Conservation (phyloP, 2,113 vertebrate genomes). For the Oreochromis aureus region DNA sequence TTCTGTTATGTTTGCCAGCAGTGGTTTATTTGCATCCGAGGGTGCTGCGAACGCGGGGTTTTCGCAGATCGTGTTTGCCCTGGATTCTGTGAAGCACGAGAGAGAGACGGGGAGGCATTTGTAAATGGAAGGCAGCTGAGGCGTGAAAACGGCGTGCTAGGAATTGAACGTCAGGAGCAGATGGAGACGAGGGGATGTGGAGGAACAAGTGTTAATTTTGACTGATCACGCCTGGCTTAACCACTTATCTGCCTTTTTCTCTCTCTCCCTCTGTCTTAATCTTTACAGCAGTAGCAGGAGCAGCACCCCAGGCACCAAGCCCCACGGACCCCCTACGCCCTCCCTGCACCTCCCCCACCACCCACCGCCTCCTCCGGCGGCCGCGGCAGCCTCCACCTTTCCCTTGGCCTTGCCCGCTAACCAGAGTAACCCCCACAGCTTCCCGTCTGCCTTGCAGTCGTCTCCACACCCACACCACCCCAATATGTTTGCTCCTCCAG, state of each 20-base stretch:
- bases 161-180: slow-evolving; percentile 34
- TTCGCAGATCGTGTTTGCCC: slow-evolving; percentile 33
- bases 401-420: slow-evolving; percentile 80
- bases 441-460: slow-evolving; percentile 85
- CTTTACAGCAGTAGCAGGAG: slow-evolving; percentile 89
- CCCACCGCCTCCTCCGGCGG: slow-evolving; percentile 60
- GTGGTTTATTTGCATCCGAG: slow-evolving; percentile 41
- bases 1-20: slow-evolving; percentile 25
- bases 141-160: slow-evolving; percentile 50
- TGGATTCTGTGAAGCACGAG: slow-evolving; percentile 36
- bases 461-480: slow-evolving; percentile 90
- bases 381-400: slow-evolving; percentile 74
- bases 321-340: slow-evolving; percentile 69
- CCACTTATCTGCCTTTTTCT: neutral
- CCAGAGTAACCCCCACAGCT: slow-evolving; percentile 84
- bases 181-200: slow-evolving; percentile 43
- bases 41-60: slow-evolving; percentile 29
- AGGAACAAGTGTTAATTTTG: slow-evolving; percentile 51
- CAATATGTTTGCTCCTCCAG: slow-evolving; percentile 99
- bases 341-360: slow-evolving; percentile 81
- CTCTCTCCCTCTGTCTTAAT: slow-evolving; percentile 2
- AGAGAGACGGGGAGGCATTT: slow-evolving; percentile 28
- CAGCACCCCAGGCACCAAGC: slow-evolving; percentile 90
- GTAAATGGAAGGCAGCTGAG: slow-evolving; percentile 44
- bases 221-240: slow-evolving; percentile 38